Evolutionary conservation across 2,797 vertebrate genomes (phyloP).

Genomic region (Clarias fuscus): DNA sequence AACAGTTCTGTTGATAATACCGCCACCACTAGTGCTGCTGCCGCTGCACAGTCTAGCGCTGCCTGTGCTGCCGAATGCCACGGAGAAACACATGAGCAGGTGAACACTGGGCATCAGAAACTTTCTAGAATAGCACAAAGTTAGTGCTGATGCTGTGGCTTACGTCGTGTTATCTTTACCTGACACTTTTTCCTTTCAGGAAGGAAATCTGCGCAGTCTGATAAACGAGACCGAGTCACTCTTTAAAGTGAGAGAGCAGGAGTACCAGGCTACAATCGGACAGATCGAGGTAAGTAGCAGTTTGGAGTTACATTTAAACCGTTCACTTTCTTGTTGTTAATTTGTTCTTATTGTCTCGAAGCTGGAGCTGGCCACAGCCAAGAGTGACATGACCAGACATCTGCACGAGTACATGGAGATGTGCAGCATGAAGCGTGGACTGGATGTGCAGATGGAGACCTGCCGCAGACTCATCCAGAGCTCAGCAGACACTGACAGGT

Average conservation of each 20-base stretch:
- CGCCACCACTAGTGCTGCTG: slow-evolving; percentile 38
- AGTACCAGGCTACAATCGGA: slow-evolving; percentile 96
- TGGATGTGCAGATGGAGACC: slow-evolving; percentile 95
- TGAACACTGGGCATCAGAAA: neutral
- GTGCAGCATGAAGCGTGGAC: slow-evolving; percentile 93
- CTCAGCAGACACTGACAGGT: slow-evolving; percentile 73
- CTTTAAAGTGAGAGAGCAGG: slow-evolving; percentile 94
- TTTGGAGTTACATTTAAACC: neutral
- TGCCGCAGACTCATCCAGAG: slow-evolving; percentile 93
- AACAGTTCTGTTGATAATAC: slow-evolving; percentile 65
- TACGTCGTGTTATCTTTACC: neutral
- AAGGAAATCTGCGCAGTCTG: slow-evolving; percentile 92
- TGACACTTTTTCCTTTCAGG: slow-evolving; percentile 74
- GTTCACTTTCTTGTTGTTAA: neutral
- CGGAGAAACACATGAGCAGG: slow-evolving; percentile 74
- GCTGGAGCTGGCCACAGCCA: slow-evolving; percentile 90
- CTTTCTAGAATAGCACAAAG: neutral
- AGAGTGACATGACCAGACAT: slow-evolving; percentile 94
- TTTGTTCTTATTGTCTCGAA: slow-evolving; percentile 53
- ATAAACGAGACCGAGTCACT: slow-evolving; percentile 95
- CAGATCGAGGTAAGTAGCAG: slow-evolving; percentile 88
- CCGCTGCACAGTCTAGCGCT: slow-evolving; percentile 13
- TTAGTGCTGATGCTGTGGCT: no score
- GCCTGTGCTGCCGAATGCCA: slow-evolving; percentile 67
- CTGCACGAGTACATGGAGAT: slow-evolving; percentile 98